These are phyloP conservation scores for Philaethria dido DNA, from an alignment of 2,888 invertebrate genomes.

Conservation along the genomic window DNA sequence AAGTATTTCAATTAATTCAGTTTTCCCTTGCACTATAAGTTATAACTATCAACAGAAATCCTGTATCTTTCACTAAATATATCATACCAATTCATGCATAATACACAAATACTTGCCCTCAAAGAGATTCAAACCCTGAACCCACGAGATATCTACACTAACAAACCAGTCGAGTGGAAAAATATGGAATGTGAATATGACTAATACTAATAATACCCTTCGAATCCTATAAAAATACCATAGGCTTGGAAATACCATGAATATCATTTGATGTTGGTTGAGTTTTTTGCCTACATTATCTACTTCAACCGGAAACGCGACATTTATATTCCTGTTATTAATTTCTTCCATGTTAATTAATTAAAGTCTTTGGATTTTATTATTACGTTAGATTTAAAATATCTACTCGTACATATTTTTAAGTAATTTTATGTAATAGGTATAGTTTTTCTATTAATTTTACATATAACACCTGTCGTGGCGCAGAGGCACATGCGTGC, in stretches of 20 bases:
- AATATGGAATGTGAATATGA: not conserved
- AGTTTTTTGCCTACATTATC: conserved; percentile 2
- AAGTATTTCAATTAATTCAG: too few species aligned
- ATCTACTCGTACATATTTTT: too few species aligned
- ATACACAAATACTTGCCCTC: too few species aligned
- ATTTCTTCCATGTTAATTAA: not conserved
- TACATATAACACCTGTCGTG: too few species aligned
- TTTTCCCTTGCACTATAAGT: too few species aligned
- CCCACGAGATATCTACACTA: not conserved
- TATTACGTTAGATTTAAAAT: not conserved
- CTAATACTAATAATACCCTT: not conserved
- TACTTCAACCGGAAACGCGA: conserved; percentile 1
- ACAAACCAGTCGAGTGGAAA: not conserved
- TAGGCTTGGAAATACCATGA: not conserved
- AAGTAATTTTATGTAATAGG: too few species aligned
- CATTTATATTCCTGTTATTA: conserved; percentile 2
- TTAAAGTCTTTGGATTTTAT: not conserved
- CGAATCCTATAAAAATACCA: not conserved
- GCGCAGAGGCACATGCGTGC: too few species aligned
- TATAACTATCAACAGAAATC: too few species aligned
- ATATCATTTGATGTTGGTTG: not conserved
- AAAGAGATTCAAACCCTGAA: not conserved
- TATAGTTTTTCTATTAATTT: too few species aligned
- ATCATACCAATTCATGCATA: too few species aligned
- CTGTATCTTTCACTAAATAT: too few species aligned